Evolutionary conservation across 2,888 invertebrate species (phyloP), one percentile per base, ranked within the genome.

Genomic region (Troides aeacus): DNA sequence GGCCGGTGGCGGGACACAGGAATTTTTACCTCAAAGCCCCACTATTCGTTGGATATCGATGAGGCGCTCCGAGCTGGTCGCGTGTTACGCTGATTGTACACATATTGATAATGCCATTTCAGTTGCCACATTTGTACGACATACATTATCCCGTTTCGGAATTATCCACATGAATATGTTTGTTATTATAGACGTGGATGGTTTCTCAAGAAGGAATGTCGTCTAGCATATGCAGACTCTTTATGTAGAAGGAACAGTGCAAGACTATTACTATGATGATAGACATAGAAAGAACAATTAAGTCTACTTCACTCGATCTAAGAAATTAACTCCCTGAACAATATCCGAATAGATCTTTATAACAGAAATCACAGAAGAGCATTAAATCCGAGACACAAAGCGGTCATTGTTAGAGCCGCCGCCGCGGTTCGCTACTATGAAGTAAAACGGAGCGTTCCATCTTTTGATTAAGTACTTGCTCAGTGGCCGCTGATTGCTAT

Each of bases 1-100:
- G 68, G 60, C 65, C 62, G 65, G 68, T 53, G 71, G 69, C 72
- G 74, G 71, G 63, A 61, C 56, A n/a, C 39, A 50, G 46, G 62
- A 53, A 53, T 74, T 75, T 74, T 76, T 75, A 74, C 73, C 71
- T 62, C 39, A 68, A 60, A 64, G 60, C 74, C 69, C 66, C 64
- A 69, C 73, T 72, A 71, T 70, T 72, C 70, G 71, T 67, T 72
- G 71, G 64, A 68, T 64, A 61, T 64, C 68, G 50, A 68, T 64
- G 39, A 64, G 39, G 15, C 64, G 69, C 58, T 65, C n/a, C 64
- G 56, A 65, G 69, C 69, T 56, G 23, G n/a, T 64, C 39, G 24
- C 62, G 58, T 53, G 63, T 23, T 18, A 60, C 64, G 24, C 64
- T 24, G 23, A 60, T 69, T 68, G 53, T 64, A 15, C 21, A 58